Evolutionary conservation across 2,888 invertebrate species (phyloP), one percentile per base, ranked within the genome.

Genomic region (Cristatella mucedo): DNA sequence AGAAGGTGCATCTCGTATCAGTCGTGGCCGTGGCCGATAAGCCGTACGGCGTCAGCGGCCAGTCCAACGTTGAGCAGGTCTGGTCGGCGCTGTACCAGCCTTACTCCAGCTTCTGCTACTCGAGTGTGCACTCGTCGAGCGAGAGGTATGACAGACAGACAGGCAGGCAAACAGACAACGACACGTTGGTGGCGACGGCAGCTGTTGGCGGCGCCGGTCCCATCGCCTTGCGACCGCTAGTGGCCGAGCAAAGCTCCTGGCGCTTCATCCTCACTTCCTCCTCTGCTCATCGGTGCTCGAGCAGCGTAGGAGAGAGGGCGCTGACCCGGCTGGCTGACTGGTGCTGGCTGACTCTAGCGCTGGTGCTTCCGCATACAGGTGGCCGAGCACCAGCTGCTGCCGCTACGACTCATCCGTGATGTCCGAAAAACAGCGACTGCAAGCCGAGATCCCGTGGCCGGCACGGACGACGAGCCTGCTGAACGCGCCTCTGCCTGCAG

Each of bases 51-150:
- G 48, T 53, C 24, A 63, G 60, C 42, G 53, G 50, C 13, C 55
- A 61, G 44, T 65, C 64, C 16, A 64, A 60, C 40, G 42, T 44
- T 1, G 55, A 64, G 13, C 63, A 66, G 43, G 51, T 64, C 21
- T 46, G 62, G 15, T 55, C 63, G 1, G 54, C 56, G 30, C 56
- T 58, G 15, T 66, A 64, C 55, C 49, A 53, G 32, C 64, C 61
- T 2, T 63, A 63, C 52, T 46, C 57, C 24, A 63, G 57, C 53
- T 65, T 56, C 53, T 59, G 61, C 44, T 58, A 61, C 46, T 56
- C 63, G 45, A 51, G 49, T 40, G 52, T 59, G 4, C 61, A 61
- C 48, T 46, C 21, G 11, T 41, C 41, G 34, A 33, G 38, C 6
- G 29, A 7, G 42, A 49, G 40, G 40, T 37, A 4, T 42, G 44